Base-by-base conservation (phyloP, 2,888 invertebrate genomes). In the Plagodis pulveraria region DNA sequence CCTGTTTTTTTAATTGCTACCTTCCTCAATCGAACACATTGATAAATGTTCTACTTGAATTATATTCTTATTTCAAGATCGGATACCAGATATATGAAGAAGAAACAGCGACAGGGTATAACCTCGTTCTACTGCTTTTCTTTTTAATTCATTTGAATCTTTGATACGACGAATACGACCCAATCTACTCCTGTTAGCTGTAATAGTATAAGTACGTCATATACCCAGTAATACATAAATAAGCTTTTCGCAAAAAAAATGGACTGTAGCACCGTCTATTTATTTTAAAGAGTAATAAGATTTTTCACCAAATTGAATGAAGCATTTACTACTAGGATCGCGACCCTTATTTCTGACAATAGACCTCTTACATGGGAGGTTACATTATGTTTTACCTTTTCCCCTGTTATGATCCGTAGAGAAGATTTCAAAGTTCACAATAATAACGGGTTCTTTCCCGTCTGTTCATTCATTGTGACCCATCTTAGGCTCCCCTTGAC, bases 381-480 rank as follows among this genome's bases (percentile, higher is more conserved):
- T 56, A 66, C 48, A 54, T 63, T 50, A 58, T 57, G 47, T 58
- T 56, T 55, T 49, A 61, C 62, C 47, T 68, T 62, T 66, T 70
- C 53, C 52, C 63, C 50, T 56, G 61, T 65, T 60, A 58, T 67
- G 66, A 69, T 69, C 54, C 63, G 55, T 58, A 63, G 58, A 46
- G 68, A 65, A 50, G 69, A 69, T 74, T 67, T 67, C 42, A 41
- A 66, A 63, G 63, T 63, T 56, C 61, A 50, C 59, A 59, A 67
- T 67, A 67, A 69, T 68, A 69, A 69, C 54, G 57, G 70, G 51
- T 53, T 57, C 60, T 69, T 63, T 48, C 63, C 40, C 57, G 54
- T 61, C 45, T 50, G 53, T 52, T 53, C 58, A 65, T 63, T 62
- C 65, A 68, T 71, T 71, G 70, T 70, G 64, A 58, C 65, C 63